Evolutionary conservation across 2,888 invertebrate species (phyloP), one percentile per base, ranked within the genome.

Genomic region (Terebella lapidaria): DNA sequence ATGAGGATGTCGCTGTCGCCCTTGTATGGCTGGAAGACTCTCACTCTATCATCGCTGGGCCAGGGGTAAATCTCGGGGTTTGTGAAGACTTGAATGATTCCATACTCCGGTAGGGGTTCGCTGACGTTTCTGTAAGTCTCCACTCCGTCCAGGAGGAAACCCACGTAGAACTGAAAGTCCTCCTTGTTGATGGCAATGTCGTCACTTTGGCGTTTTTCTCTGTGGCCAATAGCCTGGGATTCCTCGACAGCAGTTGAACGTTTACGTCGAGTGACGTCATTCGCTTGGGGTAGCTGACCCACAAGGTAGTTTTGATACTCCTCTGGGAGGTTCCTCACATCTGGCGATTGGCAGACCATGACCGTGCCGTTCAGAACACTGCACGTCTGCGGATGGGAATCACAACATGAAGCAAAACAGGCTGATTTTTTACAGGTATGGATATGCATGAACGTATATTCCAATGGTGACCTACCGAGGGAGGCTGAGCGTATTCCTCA

Each of bases 71-170:
- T 53, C 10, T 15, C 27, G 10, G 53, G 53, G 26, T 53, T 20
- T 10, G 10, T 20, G 53, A 53, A 53, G 25, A 53, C 53, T 5
- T 53, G 3, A 27, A 53, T 53, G 4, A 26, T 53, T 15, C 53
- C 53, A 5, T 53, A 25, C 27, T 53, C 25, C 3, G 49, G 49
- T n/a, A 49, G 24, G n/a, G 22, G 5, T 24, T 49, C 49, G 24
- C 49, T 49, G 18, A 55, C 55, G 35, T 55, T 35, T 5, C 22
- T 18, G 24, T 55, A 55, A 4, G 30, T 29, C 15, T 4, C 3
- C 3, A 55, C 29, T 5, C 55, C 55, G 24, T 55, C 55, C 29
- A 55, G 24, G 3, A 20, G 4, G 22, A 55, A 55, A 20, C 55
- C 35, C 15, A 55, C 10, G 35, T 55, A 35, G 22, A 55, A 55